Evolutionary conservation across 2,888 invertebrate species (phyloP), one percentile per base, ranked within the genome.

Genomic region (Drosophila ochracea): DNA sequence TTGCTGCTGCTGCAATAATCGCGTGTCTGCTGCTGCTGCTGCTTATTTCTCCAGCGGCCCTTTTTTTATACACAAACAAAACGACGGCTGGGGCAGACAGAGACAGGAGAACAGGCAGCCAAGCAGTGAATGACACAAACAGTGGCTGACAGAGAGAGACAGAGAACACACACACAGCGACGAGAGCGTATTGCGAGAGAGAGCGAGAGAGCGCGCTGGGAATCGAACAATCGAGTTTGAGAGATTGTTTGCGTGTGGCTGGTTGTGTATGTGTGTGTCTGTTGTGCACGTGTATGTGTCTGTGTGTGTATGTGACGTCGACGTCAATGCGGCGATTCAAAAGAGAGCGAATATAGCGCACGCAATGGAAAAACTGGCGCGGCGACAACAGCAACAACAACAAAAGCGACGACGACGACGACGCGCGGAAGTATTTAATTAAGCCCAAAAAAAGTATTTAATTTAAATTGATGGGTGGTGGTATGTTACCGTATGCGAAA

Each of bases 391-490:
- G 55, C 62, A 52, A 58, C 62, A 39, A 57, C 28, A 11, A n/a
- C 62, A 37, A 67, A 63, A 53, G 74, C 82, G 80, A 69, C 78
- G 78, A 63, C 70, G 61, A 71, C 77, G 37, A 68, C 83, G 79
- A 78, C 89, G 78, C 82, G 85, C 85, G 85, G 85, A 86, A 86
- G 85, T 86, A 90, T 86, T 85, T 86, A 86, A 90, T 86, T 86
- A 90, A 86, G 85, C 78, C 83, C 76, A 82, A 47, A 83, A 83
- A 81, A 67, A 58, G 86, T 84, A 90, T 86, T 84, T 90, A 82
- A 84, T 88, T 90, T 84, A 80, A 84, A 82, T 90, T 84, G 76
- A 80, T 89, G 66, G 62, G 59, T 63, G 78, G 71, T 77, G 41
- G 30, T 39, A 28, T 39, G 37, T 35, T 54, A 54, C 57, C 57